A percentile compares a stretch with the other conserved stretches of the same genome.
phyloP scores from a whole-genome alignment of 2,888 invertebrate species.

The Antheraea assamensis region DNA sequence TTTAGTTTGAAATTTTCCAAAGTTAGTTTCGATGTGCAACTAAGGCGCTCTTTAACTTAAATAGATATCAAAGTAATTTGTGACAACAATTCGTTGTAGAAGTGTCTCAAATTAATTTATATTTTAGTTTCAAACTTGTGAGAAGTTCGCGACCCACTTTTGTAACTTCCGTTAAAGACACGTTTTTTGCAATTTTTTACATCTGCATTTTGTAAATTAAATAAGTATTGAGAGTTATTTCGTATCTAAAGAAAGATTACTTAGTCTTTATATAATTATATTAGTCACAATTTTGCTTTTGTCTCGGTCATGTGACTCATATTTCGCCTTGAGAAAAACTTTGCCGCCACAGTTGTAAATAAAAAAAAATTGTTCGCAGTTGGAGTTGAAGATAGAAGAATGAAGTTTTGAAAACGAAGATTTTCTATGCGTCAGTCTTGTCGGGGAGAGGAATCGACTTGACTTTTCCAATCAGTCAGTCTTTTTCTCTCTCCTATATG shows the following conservation, averaged over 20 bases:
- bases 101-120: constrained; percentile 46
- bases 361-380: constrained; percentile 48
- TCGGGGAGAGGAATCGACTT: constrained; percentile 87
- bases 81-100: constrained; percentile 46
- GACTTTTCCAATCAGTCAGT: constrained; percentile 86
- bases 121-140: constrained; percentile 46
- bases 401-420: constrained; percentile 34
- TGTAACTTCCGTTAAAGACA: constrained; percentile 73
- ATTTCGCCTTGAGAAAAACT: constrained; percentile 27
- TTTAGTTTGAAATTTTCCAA: constrained; percentile 54
- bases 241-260: not conserved
- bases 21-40: constrained; percentile 45
- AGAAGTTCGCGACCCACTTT: constrained; percentile 73
- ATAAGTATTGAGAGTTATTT: not conserved
- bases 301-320: constrained; percentile 56
- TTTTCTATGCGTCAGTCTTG: constrained; percentile 59
- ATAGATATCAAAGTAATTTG: constrained; percentile 42
- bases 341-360: constrained; percentile 31
- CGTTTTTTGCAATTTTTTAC: constrained; percentile 59
- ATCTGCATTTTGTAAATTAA: constrained; percentile 28
- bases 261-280: constrained; percentile 29
- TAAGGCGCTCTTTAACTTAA: constrained; percentile 34
- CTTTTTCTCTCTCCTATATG: constrained; percentile 91
- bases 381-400: constrained; percentile 46
- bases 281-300: constrained; percentile 52